Percentiles rank a stretch among this genome's conserved stretches.
These are phyloP conservation scores for Conus betulinus DNA, from an alignment of 1,140 invertebrate species.

Conservation along the genomic window DNA sequence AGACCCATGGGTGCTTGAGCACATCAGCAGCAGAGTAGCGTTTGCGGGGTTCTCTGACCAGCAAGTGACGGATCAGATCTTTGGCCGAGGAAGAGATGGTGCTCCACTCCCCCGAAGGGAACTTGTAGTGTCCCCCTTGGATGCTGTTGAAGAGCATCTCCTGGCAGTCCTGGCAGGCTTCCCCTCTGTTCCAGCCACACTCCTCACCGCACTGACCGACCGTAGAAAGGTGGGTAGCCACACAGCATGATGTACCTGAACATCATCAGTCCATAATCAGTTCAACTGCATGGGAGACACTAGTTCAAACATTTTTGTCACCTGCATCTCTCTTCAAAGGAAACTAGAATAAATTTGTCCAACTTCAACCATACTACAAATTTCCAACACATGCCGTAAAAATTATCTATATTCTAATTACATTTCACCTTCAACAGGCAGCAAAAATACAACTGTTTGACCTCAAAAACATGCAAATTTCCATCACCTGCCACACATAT, in stretches of 20 bases:
- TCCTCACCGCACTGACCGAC: conserved; percentile 80
- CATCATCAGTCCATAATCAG: neutral
- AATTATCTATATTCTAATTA: too few species aligned
- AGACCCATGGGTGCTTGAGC: conserved; percentile 91
- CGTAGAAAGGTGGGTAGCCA: conserved; percentile 95
- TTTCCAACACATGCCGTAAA: too few species aligned
- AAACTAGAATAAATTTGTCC: too few species aligned
- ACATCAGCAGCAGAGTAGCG: conserved; percentile 91
- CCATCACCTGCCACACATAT: too few species aligned
- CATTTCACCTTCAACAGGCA: too few species aligned
- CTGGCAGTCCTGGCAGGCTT: conserved; percentile 82
- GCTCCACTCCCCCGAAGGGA: conserved; percentile 94
- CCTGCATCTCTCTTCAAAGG: too few species aligned
- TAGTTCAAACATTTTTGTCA: too few species aligned
- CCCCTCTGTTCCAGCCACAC: conserved; percentile 97
- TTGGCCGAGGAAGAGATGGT: conserved; percentile 94
- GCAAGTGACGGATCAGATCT: conserved; percentile 91
- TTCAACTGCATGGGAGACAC: too few species aligned
- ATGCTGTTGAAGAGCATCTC: conserved; percentile 79
- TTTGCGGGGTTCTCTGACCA: conserved; percentile 89
- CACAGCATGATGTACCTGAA: conserved; percentile 93
- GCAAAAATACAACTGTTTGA: too few species aligned
- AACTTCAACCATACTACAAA: too few species aligned
- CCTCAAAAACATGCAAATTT: too few species aligned
- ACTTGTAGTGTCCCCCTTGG: conserved; percentile 91